Conservation (phyloP, 2,888 invertebrate species). For the Mythimna loreyi region DNA sequence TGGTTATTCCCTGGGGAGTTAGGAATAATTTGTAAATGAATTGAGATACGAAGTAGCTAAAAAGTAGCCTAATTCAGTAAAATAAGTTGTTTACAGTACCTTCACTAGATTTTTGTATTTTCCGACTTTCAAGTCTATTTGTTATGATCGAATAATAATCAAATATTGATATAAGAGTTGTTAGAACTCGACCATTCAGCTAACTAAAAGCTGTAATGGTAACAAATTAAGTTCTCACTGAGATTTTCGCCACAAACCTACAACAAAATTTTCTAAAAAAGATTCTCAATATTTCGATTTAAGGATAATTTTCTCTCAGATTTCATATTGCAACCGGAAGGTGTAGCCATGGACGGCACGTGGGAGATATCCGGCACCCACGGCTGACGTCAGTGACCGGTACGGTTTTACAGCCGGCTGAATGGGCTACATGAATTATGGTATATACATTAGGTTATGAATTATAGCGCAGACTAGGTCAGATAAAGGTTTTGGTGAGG, state of each 20-base stretch:
- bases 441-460: conserved; percentile 46
- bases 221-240: not conserved
- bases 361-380: conserved; percentile 64
- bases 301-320: conserved; percentile 50
- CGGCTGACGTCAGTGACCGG: conserved; percentile 54
- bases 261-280: not conserved
- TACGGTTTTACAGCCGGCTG: conserved; percentile 51
- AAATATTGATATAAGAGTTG: too few species aligned
- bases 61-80: conserved; percentile 46
- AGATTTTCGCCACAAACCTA: not conserved
- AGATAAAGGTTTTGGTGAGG: conserved; percentile 18
- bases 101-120: not conserved
- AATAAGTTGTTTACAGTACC: conserved; percentile 7
- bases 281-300: conserved; percentile 29
- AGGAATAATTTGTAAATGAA: conserved; percentile 63
- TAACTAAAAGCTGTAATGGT: not conserved
- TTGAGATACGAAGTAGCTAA: conserved; percentile 60
- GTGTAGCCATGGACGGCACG: conserved; percentile 27
- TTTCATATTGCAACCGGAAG: conserved; percentile 60
- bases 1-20: conserved; percentile 15
- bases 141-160: not conserved
- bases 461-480: conserved; percentile 52
- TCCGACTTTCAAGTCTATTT: not conserved
- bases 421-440: conserved; percentile 56
- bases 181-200: too few species aligned